Conservation (phyloP, 2,113 vertebrate genomes). For the Pipra filicauda region DNA sequence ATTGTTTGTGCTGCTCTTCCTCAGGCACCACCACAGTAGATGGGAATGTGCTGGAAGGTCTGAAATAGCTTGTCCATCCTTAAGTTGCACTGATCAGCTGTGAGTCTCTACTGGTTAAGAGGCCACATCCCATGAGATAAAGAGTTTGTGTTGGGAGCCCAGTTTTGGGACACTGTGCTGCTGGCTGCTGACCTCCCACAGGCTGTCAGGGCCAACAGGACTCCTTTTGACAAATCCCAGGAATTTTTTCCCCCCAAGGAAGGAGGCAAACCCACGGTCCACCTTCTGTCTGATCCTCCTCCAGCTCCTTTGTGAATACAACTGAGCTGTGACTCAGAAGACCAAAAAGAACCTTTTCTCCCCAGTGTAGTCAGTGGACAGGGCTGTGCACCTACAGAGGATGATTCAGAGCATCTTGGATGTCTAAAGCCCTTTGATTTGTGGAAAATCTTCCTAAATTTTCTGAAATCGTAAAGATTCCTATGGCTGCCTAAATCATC, state of each 20-base stretch:
- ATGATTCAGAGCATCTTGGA: not conserved
- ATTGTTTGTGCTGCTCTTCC: not conserved
- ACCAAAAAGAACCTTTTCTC: not conserved
- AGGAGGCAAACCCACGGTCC: not conserved
- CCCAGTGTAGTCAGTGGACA: not conserved
- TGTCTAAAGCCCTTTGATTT: not conserved
- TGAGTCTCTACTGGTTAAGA: not conserved
- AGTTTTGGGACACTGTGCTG: not conserved
- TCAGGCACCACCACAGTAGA: fast-evolving
- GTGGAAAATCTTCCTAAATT: not conserved
- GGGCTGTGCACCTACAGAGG: not conserved
- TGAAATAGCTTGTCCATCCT: not conserved
- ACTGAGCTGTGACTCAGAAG: not conserved
- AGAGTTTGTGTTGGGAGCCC: not conserved
- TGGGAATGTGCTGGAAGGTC: not conserved
- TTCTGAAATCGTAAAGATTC: not conserved
- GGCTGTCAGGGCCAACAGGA: fast-evolving
- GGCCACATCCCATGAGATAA: fast-evolving
- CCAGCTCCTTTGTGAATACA: not conserved
- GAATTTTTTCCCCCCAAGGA: not conserved
- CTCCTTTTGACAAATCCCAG: not conserved
- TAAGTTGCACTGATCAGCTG: not conserved
- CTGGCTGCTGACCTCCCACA: not conserved
- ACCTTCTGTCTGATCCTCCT: not conserved
- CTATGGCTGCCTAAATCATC: not conserved